phyloP scores from a whole-genome alignment of 2,888 invertebrate genomes.

The Macrostomum cliftonense region DNA sequence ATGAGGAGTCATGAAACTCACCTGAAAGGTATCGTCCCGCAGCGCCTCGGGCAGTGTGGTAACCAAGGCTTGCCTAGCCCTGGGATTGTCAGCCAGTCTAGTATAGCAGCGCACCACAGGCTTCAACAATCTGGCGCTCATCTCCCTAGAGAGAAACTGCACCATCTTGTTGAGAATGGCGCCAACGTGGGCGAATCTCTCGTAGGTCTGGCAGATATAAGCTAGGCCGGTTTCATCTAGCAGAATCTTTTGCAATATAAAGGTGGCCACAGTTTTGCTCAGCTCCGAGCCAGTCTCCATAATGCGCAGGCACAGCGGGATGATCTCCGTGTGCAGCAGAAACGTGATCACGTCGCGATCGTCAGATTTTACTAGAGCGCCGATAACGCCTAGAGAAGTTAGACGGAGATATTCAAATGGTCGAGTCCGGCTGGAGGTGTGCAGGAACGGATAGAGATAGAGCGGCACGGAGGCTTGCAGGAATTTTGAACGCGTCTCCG shows the following conservation, averaged over 20 bases:
- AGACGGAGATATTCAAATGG: constrained; percentile 93
- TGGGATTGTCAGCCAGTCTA: constrained; percentile 81
- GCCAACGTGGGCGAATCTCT: constrained; percentile 95
- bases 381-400: constrained; percentile 96
- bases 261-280: constrained; percentile 97
- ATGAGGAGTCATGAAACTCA: no score
- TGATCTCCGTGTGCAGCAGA: constrained; percentile 90
- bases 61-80: constrained; percentile 83
- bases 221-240: constrained; percentile 89
- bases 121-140: constrained; percentile 79
- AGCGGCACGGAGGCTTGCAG: constrained; percentile 75
- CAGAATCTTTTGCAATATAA: constrained; percentile 91
- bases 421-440: constrained; percentile 88
- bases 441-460: constrained; percentile 91
- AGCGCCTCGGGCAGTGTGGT: constrained; percentile 94
- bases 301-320: constrained; percentile 85
- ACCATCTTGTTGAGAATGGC: constrained; percentile 99
- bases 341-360: constrained; percentile 98
- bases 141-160: constrained; percentile 80
- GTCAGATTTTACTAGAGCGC: constrained; percentile 87
- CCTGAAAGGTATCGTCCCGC: constrained; percentile 69
- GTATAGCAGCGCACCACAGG: constrained; percentile 95
- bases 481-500: constrained; percentile 87
- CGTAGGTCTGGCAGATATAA: constrained; percentile 98
- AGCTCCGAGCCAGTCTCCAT: constrained; percentile 98